These are phyloP conservation scores for Potamilus streckersoni DNA, from an alignment of 1,140 invertebrate species.

Conservation along the genomic window DNA sequence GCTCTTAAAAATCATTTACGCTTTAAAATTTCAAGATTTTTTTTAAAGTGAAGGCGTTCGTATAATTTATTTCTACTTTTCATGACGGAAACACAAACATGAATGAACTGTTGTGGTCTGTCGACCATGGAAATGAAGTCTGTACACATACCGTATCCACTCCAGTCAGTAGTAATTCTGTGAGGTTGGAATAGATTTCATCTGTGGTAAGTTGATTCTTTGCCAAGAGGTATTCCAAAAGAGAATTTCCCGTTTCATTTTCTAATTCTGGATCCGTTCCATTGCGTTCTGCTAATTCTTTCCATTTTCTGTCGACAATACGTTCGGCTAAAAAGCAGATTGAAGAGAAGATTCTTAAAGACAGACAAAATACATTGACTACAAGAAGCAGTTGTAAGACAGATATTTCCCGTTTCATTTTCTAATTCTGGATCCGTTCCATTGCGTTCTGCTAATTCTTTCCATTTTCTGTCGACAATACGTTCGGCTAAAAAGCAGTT, in stretches of 20 bases:
- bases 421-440: neutral
- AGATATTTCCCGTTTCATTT: constrained; percentile 20
- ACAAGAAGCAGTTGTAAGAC: no score
- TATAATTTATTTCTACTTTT: no score
- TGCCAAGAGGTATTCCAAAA: constrained; percentile 51
- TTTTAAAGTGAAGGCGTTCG: neutral
- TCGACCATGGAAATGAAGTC: neutral
- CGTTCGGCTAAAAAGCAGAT: constrained; percentile 35
- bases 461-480: constrained; percentile 40
- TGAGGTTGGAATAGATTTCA: constrained; percentile 73
- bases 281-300: constrained; percentile 30
- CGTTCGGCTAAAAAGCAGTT: constrained; percentile 33
- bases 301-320: constrained; percentile 40
- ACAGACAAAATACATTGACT: no score
- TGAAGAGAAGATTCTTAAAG: no score
- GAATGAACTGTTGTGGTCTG: no score
- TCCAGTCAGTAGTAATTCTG: constrained; percentile 88
- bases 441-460: constrained; percentile 30
- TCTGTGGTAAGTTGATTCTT: constrained; percentile 44
- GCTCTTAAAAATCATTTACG: neutral
- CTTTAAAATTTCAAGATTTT: neutral
- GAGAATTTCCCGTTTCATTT: constrained; percentile 26
- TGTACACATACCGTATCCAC: constrained; percentile 82
- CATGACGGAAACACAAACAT: no score
- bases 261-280: neutral